Evolutionary conservation across 64 coral and sea anemone species (phyloP).

Genomic region (Cladopsammia gracilis): DNA sequence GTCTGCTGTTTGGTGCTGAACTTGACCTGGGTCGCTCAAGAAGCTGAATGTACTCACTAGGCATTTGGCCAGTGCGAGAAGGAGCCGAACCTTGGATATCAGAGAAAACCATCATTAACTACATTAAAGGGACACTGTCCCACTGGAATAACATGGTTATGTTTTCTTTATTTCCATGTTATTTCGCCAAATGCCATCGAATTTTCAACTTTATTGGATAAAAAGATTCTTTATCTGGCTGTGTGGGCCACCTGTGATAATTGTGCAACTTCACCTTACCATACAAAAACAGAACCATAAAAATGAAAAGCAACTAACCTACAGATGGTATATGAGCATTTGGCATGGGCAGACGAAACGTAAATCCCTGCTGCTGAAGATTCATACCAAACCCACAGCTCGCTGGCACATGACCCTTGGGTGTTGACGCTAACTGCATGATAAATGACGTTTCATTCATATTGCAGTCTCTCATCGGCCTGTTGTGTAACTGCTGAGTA

Average conservation of each 20-base stretch:
- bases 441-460: slow-evolving; percentile 74
- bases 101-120: not conserved
- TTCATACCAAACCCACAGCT: slow-evolving; percentile 79
- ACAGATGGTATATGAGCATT: slow-evolving; percentile 71
- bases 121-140: too few species aligned
- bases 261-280: too few species aligned
- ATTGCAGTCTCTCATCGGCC: slow-evolving; percentile 65
- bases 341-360: slow-evolving; percentile 78
- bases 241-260: too few species aligned
- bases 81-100: slow-evolving; percentile 85
- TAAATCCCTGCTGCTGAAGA: slow-evolving; percentile 78
- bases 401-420: slow-evolving; percentile 63
- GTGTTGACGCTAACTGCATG: slow-evolving; percentile 67
- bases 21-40: slow-evolving; percentile 90
- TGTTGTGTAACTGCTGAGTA: slow-evolving; percentile 39
- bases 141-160: too few species aligned
- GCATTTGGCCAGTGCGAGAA: slow-evolving; percentile 66
- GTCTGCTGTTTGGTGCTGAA: slow-evolving; percentile 77
- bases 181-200: too few species aligned
- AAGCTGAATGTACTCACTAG: slow-evolving; percentile 81
- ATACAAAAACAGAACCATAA: not conserved
- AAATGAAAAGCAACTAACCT: slow-evolving; percentile 51
- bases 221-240: too few species aligned
- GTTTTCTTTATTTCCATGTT: too few species aligned
- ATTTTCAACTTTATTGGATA: too few species aligned